Evolutionary conservation across 2,113 vertebrate genomes (phyloP).

Genomic region (Bombycilla garrulus): DNA sequence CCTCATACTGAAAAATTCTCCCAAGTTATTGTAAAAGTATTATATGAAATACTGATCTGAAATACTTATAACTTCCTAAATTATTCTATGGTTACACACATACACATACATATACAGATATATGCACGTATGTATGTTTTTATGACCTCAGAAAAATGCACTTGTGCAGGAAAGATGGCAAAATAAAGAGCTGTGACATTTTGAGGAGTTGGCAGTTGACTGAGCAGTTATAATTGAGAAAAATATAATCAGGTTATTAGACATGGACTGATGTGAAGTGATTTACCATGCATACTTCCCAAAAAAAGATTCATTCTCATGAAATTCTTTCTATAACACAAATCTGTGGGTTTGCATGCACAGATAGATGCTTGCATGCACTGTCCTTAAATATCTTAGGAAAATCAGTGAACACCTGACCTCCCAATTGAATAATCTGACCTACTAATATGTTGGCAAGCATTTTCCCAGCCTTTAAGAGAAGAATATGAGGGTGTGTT

Average conservation of each 20-base stretch:
- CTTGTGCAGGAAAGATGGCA: not conserved
- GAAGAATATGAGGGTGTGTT: not conserved
- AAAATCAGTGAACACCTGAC: not conserved
- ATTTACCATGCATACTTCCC: not conserved
- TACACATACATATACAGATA: accelerated
- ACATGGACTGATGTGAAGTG: not conserved
- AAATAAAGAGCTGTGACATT: not conserved
- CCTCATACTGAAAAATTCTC: not conserved
- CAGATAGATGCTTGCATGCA: not conserved
- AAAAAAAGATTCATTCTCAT: not conserved
- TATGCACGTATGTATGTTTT: not conserved
- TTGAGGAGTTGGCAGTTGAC: not conserved
- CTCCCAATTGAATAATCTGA: not conserved
- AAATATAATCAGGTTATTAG: not conserved
- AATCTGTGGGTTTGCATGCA: not conserved
- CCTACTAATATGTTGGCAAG: not conserved
- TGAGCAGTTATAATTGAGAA: not conserved
- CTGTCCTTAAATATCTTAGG: not conserved
- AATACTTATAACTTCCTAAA: not conserved
- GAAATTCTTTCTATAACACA: not conserved
- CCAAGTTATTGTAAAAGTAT: not conserved
- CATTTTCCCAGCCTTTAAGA: not conserved
- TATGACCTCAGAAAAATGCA: not conserved
- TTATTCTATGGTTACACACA: not conserved
- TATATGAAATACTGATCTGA: not conserved